Percentiles rank a stretch among this genome's conserved stretches.
These are phyloP conservation scores for Heliopora coerulea DNA, from an alignment of 92 coral and sea anemone genomes.

Conservation along the genomic window DNA sequence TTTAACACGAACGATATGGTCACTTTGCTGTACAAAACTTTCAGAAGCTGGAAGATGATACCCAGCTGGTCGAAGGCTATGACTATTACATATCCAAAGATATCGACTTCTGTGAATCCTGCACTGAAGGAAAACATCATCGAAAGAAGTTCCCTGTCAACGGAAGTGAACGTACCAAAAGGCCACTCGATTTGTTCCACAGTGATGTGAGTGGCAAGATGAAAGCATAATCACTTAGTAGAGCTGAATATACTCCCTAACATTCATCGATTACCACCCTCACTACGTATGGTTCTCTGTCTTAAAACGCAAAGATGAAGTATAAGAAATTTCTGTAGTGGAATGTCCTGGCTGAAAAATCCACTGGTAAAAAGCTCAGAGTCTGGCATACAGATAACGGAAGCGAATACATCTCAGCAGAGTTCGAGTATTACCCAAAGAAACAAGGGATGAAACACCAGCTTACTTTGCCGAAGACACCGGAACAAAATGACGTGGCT, in stretches of 20 bases:
- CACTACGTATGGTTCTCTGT: constrained; percentile 50
- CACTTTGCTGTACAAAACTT: constrained; percentile 59
- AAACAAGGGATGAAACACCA: constrained; percentile 53
- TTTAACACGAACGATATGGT: constrained; percentile 60
- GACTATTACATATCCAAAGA: constrained; percentile 37
- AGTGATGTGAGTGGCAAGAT: constrained; percentile 57
- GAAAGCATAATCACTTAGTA: constrained; percentile 55
- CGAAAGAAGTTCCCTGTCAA: constrained; percentile 47
- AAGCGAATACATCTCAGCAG: constrained; percentile 43
- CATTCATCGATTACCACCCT: no score
- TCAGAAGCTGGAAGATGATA: constrained; percentile 49
- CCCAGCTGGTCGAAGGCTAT: constrained; percentile 56
- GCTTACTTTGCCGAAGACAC: constrained; percentile 54
- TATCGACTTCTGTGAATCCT: constrained; percentile 48
- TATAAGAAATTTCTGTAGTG: constrained; percentile 39
- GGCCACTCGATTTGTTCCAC: constrained; percentile 47
- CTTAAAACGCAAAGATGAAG: constrained; percentile 55
- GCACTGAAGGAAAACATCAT: constrained; percentile 50
- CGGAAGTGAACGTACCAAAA: constrained; percentile 42
- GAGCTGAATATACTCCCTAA: constrained; percentile 50
- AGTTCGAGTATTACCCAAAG: constrained; percentile 43
- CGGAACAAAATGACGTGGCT: constrained; percentile 63
- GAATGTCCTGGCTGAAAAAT: constrained; percentile 57
- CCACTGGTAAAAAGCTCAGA: constrained; percentile 44
- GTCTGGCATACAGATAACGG: constrained; percentile 50